A percentile compares a stretch with the other conserved stretches of the same genome.
Evolutionary conservation across 2,113 vertebrate genomes (phyloP).

Genomic region (Pedionomus torquatus): DNA sequence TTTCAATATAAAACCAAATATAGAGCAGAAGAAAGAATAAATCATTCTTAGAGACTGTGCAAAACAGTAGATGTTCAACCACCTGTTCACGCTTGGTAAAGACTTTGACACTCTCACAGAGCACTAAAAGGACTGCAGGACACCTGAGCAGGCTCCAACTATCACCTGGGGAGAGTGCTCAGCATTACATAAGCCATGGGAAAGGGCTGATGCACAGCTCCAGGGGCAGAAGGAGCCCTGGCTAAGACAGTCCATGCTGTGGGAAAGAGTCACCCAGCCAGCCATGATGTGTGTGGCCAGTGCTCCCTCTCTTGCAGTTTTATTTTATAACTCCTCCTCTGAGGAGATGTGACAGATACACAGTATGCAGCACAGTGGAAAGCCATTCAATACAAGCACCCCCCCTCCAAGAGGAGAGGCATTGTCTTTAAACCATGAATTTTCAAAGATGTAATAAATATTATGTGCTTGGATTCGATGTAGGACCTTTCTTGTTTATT

Average conservation of each 20-base stretch:
- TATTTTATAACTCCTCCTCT: background rate
- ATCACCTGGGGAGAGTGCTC: background rate
- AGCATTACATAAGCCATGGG: background rate
- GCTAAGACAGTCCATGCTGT: background rate
- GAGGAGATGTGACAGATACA: background rate
- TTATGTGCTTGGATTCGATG: background rate
- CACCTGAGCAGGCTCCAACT: background rate
- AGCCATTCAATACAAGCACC: background rate
- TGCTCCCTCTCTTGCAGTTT: background rate
- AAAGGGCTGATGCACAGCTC: background rate
- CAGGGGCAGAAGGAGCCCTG: background rate
- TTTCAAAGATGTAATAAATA: background rate
- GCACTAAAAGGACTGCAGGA: background rate
- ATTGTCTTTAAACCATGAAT: background rate
- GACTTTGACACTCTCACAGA: background rate
- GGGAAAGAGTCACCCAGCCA: background rate
- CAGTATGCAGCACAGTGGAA: background rate
- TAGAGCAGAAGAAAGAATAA: background rate
- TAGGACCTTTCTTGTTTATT: background rate
- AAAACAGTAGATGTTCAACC: background rate
- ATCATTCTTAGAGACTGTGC: background rate
- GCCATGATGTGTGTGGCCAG: background rate
- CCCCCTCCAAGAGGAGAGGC: rapidly evolving
- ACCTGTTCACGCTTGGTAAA: background rate
- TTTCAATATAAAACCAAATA: background rate